These are phyloP conservation scores for Phenganax subtilis DNA, from an alignment of 92 coral and sea anemone species.

Conservation along the genomic window DNA sequence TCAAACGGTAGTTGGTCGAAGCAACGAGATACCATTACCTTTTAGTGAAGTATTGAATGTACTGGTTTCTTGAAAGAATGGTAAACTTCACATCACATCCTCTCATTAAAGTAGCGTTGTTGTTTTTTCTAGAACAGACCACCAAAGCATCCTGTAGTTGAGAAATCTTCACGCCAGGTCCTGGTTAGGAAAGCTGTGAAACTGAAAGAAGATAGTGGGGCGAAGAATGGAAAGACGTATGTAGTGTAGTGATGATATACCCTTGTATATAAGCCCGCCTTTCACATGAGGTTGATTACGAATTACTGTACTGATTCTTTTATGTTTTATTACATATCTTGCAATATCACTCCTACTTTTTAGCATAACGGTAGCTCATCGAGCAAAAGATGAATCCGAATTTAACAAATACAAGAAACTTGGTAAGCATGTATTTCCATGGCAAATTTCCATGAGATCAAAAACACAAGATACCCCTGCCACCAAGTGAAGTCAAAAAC, in stretches of 20 bases:
- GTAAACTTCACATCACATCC: background rate
- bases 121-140: conserved; percentile 58
- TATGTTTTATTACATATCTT: background rate
- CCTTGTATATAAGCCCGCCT: background rate
- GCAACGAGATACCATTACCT: background rate
- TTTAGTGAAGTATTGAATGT: background rate
- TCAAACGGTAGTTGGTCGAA: background rate
- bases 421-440: background rate
- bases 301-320: background rate
- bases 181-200: conserved; percentile 63
- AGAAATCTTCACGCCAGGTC: conserved; percentile 68
- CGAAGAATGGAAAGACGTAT: conserved; percentile 68
- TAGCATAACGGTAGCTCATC: conserved; percentile 34
- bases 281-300: background rate
- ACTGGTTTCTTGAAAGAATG: conserved; percentile 26
- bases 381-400: background rate
- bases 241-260: background rate
- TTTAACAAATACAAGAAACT: conserved; percentile 24
- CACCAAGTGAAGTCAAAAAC: too few relatives aligned
- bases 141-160: conserved; percentile 71
- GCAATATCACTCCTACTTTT: background rate
- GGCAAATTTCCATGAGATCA: too few relatives aligned
- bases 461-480: too few relatives aligned
- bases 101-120: background rate
- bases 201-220: conserved; percentile 58